Conservation (phyloP, 2,888 invertebrate species). For the Leptinotarsa peninsularis region DNA sequence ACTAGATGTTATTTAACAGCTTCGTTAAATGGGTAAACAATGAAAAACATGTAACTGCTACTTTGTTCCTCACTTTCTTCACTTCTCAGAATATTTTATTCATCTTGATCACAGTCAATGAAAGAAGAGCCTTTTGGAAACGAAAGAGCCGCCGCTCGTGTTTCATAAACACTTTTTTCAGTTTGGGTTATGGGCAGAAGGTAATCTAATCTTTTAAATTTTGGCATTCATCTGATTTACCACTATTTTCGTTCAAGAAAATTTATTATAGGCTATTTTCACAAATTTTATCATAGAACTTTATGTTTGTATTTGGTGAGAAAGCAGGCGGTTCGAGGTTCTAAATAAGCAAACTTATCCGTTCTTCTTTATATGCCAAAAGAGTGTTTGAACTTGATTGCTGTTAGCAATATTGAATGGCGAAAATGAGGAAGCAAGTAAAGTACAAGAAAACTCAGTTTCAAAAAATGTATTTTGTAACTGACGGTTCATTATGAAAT, state of each 20-base stretch:
- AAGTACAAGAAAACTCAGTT: background rate
- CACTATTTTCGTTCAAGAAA: conserved; percentile 16
- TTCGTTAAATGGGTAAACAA: no score
- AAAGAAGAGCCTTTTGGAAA: background rate
- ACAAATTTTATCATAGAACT: conserved; percentile 1
- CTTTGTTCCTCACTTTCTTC: no score
- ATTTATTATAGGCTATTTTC: conserved; percentile 15
- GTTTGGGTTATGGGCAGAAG: conserved; percentile 18
- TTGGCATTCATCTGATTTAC: conserved; percentile 17
- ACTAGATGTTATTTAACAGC: no score
- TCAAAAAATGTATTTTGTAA: no score
- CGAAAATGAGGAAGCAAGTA: background rate
- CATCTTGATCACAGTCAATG: no score
- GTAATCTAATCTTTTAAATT: conserved; percentile 22
- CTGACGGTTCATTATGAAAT: no score
- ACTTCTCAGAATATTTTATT: no score
- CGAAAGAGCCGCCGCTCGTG: background rate
- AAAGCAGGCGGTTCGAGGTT: background rate
- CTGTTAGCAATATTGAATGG: background rate
- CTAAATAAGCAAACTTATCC: background rate
- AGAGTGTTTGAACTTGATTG: conserved; percentile 15
- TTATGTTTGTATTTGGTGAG: conserved; percentile 19
- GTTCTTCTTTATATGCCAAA: background rate
- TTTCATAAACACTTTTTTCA: background rate
- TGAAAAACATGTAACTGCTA: no score